A percentile compares a stretch with the other conserved stretches of the same genome.
Conservation (phyloP, 2,797 vertebrate species). For the Pogoniulus pusillus region DNA sequence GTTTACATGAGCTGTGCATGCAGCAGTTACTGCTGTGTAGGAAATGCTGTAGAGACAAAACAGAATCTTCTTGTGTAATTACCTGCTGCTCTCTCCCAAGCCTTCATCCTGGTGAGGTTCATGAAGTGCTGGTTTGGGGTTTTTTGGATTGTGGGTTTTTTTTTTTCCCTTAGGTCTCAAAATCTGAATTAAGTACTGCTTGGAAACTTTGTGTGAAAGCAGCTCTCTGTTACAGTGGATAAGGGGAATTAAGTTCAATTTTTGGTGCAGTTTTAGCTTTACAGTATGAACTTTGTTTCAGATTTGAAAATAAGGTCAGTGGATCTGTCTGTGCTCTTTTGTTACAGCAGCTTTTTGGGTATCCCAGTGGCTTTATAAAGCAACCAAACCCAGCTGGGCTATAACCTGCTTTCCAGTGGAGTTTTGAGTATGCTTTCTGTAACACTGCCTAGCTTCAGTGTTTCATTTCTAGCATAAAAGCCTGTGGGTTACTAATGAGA, state of each 20-base stretch:
- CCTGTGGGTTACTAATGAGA: background rate
- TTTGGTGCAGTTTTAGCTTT: slow-evolving; percentile 28
- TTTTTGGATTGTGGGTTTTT: background rate
- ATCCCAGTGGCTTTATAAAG: background rate
- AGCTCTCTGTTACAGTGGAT: background rate
- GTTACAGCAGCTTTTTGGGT: background rate
- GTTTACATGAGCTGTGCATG: slow-evolving; percentile 34
- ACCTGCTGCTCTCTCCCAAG: slow-evolving; percentile 39
- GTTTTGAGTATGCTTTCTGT: background rate
- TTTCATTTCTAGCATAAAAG: background rate
- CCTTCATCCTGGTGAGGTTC: background rate
- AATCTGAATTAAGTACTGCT: slow-evolving; percentile 26
- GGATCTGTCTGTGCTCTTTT: background rate
- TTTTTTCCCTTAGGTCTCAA: background rate
- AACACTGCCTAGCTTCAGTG: background rate
- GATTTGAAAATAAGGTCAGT: background rate
- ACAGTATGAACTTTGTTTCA: background rate
- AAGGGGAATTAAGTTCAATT: background rate
- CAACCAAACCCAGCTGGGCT: background rate
- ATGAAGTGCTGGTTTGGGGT: background rate
- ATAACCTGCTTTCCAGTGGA: background rate
- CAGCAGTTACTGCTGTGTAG: background rate
- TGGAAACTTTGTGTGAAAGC: background rate
- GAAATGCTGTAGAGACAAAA: background rate
- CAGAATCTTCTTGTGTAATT: slow-evolving; percentile 2